Base-by-base conservation (phyloP, 2,888 invertebrate genomes). In the Eulithis testata region DNA sequence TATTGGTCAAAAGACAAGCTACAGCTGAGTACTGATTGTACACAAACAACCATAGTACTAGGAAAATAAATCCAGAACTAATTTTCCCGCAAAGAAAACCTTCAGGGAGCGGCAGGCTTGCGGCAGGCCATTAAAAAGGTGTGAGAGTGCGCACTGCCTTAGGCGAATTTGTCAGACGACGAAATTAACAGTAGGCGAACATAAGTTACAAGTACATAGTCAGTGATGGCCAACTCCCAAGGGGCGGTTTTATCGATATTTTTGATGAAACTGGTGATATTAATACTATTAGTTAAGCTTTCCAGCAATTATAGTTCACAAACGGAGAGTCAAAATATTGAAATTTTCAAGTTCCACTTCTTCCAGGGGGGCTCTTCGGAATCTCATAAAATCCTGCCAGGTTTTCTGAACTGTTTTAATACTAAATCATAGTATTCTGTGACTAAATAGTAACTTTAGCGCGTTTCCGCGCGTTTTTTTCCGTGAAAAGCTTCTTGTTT, bases 111-210 rank as follows among this genome's bases (percentile, higher is more conserved):
- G 66, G 67, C 68, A 72, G 61, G 68, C 75, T 73, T 63, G 66
- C 37, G 37, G 66, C 69, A 71, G 58, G 67, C 75, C 74, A 78
- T 80, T 81, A 78, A 78, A 79, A 79, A 78, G 75, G 76, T 62
- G 78, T 76, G 76, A 77, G 75, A 76, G 76, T 70, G 70, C 63
- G 72, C 76, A 73, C 73, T 76, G 83, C 86, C 84, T 80, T 78
- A 64, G 80, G 86, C 82, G 79, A 86, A 88, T 86, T 89, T 89
- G 88, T 89, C 87, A 86, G 84, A 77, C 82, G 80, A 80, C 84
- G 85, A 89, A 88, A 90, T 90, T 88, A 89, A 90, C 90, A 89
- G 88, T 83, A 81, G 77, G 79, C 76, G 87, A 86, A 88, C 85
- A 85, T 89, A 89, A 89, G 85, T 88, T 85, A 86, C 79, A 77